Conservation (phyloP, 2,888 invertebrate genomes). For the Oithona nana region DNA sequence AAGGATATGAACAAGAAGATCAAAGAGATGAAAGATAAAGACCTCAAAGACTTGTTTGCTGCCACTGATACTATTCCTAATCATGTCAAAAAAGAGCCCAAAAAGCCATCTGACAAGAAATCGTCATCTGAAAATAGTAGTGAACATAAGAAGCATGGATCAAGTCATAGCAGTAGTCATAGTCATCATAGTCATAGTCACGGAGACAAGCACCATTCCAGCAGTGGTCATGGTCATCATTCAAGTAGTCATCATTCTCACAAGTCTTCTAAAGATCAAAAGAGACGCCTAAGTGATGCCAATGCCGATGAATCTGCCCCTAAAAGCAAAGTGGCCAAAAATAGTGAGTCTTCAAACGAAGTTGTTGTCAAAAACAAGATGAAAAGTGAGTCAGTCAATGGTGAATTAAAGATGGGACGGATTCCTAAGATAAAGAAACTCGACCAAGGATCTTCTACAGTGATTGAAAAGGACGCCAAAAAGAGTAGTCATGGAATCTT, state of each 20-base stretch:
- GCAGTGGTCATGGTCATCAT: neutral
- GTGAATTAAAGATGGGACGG: slow-evolving; percentile 10
- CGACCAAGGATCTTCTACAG: slow-evolving; percentile 19
- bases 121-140: too few relatives aligned
- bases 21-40: slow-evolving; percentile 5
- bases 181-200: slow-evolving; percentile 23
- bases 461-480: slow-evolving; percentile 24
- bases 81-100: slow-evolving; percentile 25
- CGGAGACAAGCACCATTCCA: neutral
- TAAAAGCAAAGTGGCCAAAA: slow-evolving; percentile 8
- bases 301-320: neutral
- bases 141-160: slow-evolving; percentile 28
- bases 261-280: neutral
- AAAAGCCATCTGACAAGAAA: too few relatives aligned
- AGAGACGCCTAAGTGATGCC: neutral
- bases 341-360: slow-evolving; percentile 6
- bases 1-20: neutral
- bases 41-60: slow-evolving; percentile 16
- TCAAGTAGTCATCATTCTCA: slow-evolving; percentile 23
- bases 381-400: neutral
- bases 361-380: slow-evolving; percentile 16
- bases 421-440: slow-evolving; percentile 23
- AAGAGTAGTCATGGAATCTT: slow-evolving; percentile 24
- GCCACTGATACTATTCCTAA: slow-evolving; percentile 23
- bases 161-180: too few relatives aligned